phyloP scores from a whole-genome alignment of 2,888 invertebrate species.

The Nesidiocoris tenuis region DNA sequence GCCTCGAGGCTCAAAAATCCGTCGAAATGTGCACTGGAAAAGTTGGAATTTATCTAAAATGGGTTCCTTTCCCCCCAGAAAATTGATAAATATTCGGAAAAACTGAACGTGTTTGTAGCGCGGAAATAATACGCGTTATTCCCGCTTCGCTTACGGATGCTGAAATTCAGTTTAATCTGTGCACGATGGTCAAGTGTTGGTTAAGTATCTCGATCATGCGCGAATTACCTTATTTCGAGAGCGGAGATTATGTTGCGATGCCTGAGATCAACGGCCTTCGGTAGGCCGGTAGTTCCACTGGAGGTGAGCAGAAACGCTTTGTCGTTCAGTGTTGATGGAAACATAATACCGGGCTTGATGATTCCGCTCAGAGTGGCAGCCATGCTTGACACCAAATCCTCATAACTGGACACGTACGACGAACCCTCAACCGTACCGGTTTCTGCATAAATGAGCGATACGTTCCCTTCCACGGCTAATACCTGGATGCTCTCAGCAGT shows the following conservation, averaged over 20 bases:
- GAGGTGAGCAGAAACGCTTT: slow-evolving; percentile 69
- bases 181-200: too few species aligned
- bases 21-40: too few species aligned
- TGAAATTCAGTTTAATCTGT: too few species aligned
- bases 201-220: too few species aligned
- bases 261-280: slow-evolving; percentile 71
- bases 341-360: neutral
- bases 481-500: neutral
- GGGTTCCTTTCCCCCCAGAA: too few species aligned
- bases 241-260: slow-evolving; percentile 54
- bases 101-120: too few species aligned
- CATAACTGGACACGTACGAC: neutral
- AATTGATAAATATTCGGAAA: too few species aligned
- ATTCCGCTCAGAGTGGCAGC: neutral
- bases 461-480: neutral
- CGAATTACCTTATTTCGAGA: slow-evolving; percentile 22
- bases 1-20: too few species aligned
- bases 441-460: neutral
- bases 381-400: neutral
- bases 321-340: slow-evolving; percentile 49
- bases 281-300: slow-evolving; percentile 80
- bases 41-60: too few species aligned
- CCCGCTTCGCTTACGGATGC: too few species aligned
- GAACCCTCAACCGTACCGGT: neutral
- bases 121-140: too few species aligned